Evolutionary conservation across 2,888 invertebrate genomes (phyloP).

Genomic region (Odontomyia ornata): DNA sequence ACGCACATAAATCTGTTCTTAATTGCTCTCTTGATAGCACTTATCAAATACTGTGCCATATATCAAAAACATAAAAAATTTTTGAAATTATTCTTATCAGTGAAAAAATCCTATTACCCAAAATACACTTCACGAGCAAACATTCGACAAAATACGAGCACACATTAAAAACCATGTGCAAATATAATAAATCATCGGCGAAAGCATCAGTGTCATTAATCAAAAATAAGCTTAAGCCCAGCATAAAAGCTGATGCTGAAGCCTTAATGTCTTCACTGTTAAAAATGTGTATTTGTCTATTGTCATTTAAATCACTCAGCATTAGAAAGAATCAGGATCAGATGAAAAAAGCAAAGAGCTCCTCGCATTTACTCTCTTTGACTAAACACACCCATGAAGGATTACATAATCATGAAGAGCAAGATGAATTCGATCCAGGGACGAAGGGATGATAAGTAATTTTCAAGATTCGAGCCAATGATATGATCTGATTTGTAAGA

Average conservation of each 20-base stretch:
- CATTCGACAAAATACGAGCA: background rate
- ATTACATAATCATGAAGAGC: conserved; percentile 34
- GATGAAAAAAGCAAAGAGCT: conserved; percentile 10
- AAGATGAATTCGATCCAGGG: background rate
- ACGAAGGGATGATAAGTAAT: background rate
- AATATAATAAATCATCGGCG: conserved; percentile 23
- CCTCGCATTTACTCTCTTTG: conserved; percentile 14
- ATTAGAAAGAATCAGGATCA: conserved; percentile 11
- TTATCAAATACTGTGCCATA: too few species aligned
- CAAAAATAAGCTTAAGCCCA: conserved; percentile 23
- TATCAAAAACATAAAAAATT: too few species aligned
- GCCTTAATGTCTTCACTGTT: conserved; percentile 4
- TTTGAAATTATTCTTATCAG: too few species aligned
- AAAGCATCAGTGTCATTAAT: conserved; percentile 29
- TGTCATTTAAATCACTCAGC: conserved; percentile 27
- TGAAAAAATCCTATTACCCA: too few species aligned
- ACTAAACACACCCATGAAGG: conserved; percentile 41
- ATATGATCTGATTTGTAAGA: too few species aligned
- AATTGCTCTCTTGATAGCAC: too few species aligned
- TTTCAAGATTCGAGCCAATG: background rate
- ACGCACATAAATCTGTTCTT: too few species aligned
- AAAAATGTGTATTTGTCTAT: conserved; percentile 26
- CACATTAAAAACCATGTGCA: conserved; percentile 7
- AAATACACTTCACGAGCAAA: too few species aligned
- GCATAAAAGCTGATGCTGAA: background rate